phyloP scores from a whole-genome alignment of 2,797 vertebrate species.

The Myoxocephalus aenaeus region DNA sequence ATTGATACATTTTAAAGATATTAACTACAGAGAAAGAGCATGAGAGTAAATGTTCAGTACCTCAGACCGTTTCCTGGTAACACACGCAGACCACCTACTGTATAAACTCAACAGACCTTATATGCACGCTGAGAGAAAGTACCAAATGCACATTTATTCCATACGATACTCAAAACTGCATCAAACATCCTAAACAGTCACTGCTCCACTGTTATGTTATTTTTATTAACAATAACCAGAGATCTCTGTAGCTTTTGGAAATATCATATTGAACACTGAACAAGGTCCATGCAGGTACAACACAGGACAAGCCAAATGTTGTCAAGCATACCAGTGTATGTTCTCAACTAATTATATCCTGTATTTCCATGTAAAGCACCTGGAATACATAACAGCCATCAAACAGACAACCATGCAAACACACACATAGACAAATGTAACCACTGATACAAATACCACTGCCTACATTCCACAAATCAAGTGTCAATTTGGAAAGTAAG shows the following conservation, averaged over 20 bases:
- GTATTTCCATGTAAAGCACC: neutral
- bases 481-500: slow-evolving; percentile 28
- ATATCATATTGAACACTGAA: neutral
- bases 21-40: too few relatives aligned
- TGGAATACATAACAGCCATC: slow-evolving; percentile 8
- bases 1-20: too few relatives aligned
- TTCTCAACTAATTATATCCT: slow-evolving; percentile 4
- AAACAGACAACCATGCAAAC: neutral
- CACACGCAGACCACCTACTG: too few relatives aligned
- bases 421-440: slow-evolving; percentile 5
- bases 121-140: too few relatives aligned
- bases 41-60: too few relatives aligned
- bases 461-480: slow-evolving; percentile 44
- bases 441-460: slow-evolving; percentile 33
- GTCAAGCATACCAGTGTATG: neutral
- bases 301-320: slow-evolving; percentile 2
- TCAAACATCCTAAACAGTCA: slow-evolving; percentile 1
- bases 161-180: neutral
- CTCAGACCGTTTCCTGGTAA: too few relatives aligned
- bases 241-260: neutral
- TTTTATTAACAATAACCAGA: neutral
- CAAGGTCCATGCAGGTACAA: neutral
- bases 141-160: neutral
- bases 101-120: too few relatives aligned
- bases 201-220: neutral